Evolutionary conservation across 2,797 vertebrate species (phyloP).

Genomic region (Echiichthys vipera): DNA sequence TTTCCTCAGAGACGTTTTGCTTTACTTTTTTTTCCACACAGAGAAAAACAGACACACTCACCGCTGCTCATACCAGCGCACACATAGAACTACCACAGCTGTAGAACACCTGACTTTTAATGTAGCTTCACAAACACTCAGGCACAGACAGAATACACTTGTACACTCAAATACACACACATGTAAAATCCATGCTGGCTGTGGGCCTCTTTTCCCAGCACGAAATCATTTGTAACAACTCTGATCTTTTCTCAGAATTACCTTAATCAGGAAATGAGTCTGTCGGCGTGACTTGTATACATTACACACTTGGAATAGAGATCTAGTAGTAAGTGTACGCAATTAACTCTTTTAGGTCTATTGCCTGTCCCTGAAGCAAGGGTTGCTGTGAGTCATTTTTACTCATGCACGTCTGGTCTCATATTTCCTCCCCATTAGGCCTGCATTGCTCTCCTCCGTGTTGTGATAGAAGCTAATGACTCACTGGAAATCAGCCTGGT

Average conservation of each 20-base stretch:
- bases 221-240: constrained; percentile 54
- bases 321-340: constrained; percentile 41
- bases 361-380: constrained; percentile 52
- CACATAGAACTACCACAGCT: constrained; percentile 44
- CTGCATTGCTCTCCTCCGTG: constrained; percentile 67
- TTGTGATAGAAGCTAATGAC: constrained; percentile 80
- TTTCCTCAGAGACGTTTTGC: constrained; percentile 25
- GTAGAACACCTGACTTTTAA: constrained; percentile 43
- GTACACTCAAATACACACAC: neutral
- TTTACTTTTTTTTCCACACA: constrained; percentile 3
- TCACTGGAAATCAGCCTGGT: constrained; percentile 77
- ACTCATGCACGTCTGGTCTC: constrained; percentile 74
- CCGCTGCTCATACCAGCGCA: neutral
- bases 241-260: constrained; percentile 65
- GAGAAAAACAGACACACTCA: neutral
- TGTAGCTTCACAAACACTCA: constrained; percentile 22
- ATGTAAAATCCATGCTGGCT: constrained; percentile 10
- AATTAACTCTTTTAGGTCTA: constrained; percentile 67
- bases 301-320: constrained; percentile 67
- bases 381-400: constrained; percentile 69
- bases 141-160: neutral
- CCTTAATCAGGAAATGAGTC: constrained; percentile 69
- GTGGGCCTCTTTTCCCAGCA: constrained; percentile 40
- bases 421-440: constrained; percentile 76
- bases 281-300: constrained; percentile 50